Conservation (phyloP, 2,797 vertebrate species). For the Sebastes trivittatus region DNA sequence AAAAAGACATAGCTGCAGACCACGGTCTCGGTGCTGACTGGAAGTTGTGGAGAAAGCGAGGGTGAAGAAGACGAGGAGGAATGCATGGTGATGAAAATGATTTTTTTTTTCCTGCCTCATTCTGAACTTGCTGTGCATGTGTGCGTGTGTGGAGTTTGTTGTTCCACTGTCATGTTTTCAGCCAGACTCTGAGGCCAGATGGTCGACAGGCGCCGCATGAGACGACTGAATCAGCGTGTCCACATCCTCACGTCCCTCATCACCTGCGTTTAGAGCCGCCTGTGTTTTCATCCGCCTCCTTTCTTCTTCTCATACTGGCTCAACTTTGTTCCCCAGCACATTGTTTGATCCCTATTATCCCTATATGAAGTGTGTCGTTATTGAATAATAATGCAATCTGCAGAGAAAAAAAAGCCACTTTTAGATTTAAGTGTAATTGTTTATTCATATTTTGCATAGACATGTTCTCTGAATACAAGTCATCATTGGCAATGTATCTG, state of each 20-base stretch:
- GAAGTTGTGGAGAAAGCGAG: neutral
- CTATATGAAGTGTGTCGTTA: neutral
- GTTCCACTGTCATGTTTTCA: slow-evolving; percentile 20
- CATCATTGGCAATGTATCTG: neutral
- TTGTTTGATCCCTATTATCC: neutral
- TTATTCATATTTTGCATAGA: too few relatives aligned
- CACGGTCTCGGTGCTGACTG: neutral
- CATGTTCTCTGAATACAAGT: too few relatives aligned
- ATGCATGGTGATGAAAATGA: neutral
- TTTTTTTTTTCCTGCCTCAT: neutral
- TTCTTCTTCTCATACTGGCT: neutral
- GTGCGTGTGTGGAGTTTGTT: slow-evolving; percentile 25
- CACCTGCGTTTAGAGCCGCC: neutral
- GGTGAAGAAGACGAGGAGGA: neutral
- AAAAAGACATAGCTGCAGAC: neutral
- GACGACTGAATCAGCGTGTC: slow-evolving; percentile 40
- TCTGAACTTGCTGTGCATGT: neutral
- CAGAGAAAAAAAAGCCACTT: neutral
- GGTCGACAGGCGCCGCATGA: slow-evolving; percentile 51
- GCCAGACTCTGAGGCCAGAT: slow-evolving; percentile 36
- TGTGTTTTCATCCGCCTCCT: neutral
- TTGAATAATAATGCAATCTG: neutral
- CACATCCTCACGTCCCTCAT: slow-evolving; percentile 13
- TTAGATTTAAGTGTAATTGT: too few relatives aligned
- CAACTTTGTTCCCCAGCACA: neutral